These are phyloP conservation scores for Acromyrmex charruanus DNA, from an alignment of 1,140 invertebrate genomes.

Conservation along the genomic window DNA sequence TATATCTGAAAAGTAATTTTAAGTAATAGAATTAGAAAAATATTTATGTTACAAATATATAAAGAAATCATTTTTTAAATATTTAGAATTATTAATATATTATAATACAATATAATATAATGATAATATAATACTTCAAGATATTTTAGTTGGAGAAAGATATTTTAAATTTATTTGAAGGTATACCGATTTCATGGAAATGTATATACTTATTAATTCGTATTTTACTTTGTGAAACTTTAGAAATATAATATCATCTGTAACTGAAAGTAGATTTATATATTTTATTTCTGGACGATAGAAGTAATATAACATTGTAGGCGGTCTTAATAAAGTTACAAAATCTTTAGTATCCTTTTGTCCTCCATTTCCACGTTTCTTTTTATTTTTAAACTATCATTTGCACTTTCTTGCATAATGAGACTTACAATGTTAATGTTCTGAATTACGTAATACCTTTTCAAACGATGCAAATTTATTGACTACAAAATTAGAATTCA, in stretches of 20 bases:
- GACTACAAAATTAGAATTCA: slow-evolving; percentile 1
- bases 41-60: neutral
- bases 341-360: slow-evolving; percentile 1
- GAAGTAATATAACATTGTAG: neutral
- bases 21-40: neutral
- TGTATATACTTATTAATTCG: neutral
- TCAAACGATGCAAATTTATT: slow-evolving; percentile 16
- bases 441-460: neutral
- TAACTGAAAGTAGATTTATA: slow-evolving; percentile 15
- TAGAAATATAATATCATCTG: slow-evolving; percentile 6
- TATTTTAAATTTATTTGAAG: slow-evolving; percentile 17
- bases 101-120: neutral
- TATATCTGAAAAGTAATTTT: neutral
- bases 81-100: slow-evolving; percentile 6
- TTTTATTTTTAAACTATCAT: neutral
- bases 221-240: slow-evolving; percentile 18
- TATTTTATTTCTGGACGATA: slow-evolving; percentile 37
- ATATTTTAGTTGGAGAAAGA: neutral
- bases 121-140: neutral
- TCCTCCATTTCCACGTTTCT: neutral
- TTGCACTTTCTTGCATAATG: neutral
- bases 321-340: slow-evolving; percentile 23
- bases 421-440: neutral
- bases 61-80: neutral
- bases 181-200: slow-evolving; percentile 11